Evolutionary conservation across 1,140 invertebrate species (phyloP).

Genomic region (Rhopalosiphum padi): DNA sequence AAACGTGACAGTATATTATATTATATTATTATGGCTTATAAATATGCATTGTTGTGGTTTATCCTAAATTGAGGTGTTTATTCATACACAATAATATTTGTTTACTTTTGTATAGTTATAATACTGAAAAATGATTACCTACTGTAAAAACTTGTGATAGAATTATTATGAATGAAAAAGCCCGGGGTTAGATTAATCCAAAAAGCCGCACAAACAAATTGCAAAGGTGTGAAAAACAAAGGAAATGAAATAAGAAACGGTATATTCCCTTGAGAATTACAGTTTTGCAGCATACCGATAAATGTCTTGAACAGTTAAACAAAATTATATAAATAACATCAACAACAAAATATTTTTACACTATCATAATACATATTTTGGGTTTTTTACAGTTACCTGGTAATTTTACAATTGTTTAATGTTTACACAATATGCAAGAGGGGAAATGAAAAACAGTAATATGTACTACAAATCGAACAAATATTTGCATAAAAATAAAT

Average conservation of each 20-base stretch:
- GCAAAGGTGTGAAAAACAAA: background rate
- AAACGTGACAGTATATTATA: background rate
- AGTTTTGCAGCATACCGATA: background rate
- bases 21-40: background rate
- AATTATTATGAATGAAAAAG: background rate
- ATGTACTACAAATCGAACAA: background rate
- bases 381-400: background rate
- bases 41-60: background rate
- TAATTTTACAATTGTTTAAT: background rate
- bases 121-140: background rate
- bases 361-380: background rate
- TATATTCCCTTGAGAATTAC: background rate
- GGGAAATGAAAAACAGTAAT: background rate
- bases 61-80: background rate
- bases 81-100: background rate
- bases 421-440: background rate
- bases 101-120: background rate
- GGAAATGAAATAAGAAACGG: background rate
- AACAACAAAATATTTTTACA: background rate
- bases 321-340: background rate
- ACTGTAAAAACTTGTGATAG: background rate
- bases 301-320: background rate
- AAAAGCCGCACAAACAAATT: background rate
- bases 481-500: slow-evolving; percentile 1
- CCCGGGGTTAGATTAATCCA: background rate